A percentile compares a stretch with the other conserved stretches of the same genome.
Evolutionary conservation across 23 tunicate genomes (phyloP).

Genomic region (Phallusia fumigata): DNA sequence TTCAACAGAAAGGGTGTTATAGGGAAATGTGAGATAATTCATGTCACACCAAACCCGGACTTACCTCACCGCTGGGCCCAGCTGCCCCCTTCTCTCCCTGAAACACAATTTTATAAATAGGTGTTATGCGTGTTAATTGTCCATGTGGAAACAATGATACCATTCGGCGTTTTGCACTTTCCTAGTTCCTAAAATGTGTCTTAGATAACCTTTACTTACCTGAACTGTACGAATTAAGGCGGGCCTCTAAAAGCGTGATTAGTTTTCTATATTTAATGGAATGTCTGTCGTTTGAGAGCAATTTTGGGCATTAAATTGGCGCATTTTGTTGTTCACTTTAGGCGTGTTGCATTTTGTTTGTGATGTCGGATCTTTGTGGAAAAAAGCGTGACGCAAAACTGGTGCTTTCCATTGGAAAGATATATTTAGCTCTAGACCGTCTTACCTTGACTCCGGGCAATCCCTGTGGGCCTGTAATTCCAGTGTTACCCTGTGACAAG

Average conservation of each 20-base stretch:
- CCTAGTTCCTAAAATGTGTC: no score
- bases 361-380: background rate
- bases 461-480: slow-evolving; percentile 6
- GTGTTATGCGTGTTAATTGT: no score
- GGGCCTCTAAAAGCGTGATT: no score
- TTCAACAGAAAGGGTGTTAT: background rate
- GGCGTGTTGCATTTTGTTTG: background rate
- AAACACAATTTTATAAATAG: no score
- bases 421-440: background rate
- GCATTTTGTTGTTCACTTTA: background rate
- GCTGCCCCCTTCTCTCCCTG: background rate
- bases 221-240: no score
- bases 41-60: background rate
- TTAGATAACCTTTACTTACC: no score
- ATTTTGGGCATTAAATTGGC: no score
- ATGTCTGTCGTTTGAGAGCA: no score
- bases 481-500: background rate
- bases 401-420: background rate
- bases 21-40: background rate
- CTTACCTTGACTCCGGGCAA: slow-evolving; percentile 8
- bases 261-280: no score
- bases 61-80: background rate
- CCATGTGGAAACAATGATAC: no score
- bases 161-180: no score
- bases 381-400: background rate